A percentile compares a stretch with the other conserved stretches of the same genome.
These are phyloP conservation scores for Chiroxiphia lanceolata DNA, from an alignment of 2,797 vertebrate species.

Conservation along the genomic window DNA sequence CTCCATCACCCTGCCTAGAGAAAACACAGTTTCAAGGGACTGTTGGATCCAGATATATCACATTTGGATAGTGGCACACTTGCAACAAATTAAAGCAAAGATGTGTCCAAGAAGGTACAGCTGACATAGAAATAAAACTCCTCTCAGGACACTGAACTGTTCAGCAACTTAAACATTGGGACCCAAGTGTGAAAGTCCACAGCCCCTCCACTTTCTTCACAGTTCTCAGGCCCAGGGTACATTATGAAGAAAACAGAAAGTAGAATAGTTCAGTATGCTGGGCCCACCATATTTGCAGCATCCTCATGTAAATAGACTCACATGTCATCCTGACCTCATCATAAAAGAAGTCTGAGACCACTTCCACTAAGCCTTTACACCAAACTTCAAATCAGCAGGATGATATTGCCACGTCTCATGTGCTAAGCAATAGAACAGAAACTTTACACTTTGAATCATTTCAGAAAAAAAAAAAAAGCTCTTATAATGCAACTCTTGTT, in stretches of 20 bases:
- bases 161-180: neutral
- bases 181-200: neutral
- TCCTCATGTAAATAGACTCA: neutral
- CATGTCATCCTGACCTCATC: neutral
- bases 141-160: neutral
- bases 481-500: neutral
- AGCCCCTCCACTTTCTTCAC: neutral
- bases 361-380: neutral
- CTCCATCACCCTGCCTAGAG: neutral
- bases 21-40: neutral
- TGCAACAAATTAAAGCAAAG: neutral
- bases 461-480: neutral
- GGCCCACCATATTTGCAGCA: neutral
- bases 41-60: neutral
- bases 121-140: neutral
- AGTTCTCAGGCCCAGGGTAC: neutral
- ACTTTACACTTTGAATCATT: neutral
- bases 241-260: neutral
- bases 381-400: neutral
- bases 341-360: accelerated
- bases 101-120: neutral
- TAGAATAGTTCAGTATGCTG: neutral
- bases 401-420: neutral
- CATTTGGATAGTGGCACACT: neutral
- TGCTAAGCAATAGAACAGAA: neutral